A percentile compares a stretch with the other conserved stretches of the same genome.
These are phyloP conservation scores for Macropis europaea DNA, from an alignment of 2,888 invertebrate genomes.

Conservation along the genomic window DNA sequence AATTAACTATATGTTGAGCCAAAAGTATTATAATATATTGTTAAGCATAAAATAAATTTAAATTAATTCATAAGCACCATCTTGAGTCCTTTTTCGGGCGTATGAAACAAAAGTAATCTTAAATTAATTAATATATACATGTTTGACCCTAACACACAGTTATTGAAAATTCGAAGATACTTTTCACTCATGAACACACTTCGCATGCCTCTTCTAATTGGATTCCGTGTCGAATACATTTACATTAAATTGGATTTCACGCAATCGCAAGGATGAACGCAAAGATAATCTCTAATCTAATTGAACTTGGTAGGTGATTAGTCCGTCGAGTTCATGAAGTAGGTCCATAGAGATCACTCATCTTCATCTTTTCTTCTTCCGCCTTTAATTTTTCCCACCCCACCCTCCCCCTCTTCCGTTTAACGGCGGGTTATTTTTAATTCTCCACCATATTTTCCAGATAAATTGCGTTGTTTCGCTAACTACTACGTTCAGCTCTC, in stretches of 20 bases:
- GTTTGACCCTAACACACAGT: background rate
- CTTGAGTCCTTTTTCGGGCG: no score
- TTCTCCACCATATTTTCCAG: background rate
- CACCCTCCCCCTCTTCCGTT: background rate
- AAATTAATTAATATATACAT: no score
- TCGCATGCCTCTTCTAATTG: conserved; percentile 53
- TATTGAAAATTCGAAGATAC: background rate
- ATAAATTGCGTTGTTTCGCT: no score
- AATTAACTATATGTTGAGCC: no score
- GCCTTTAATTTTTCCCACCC: background rate
- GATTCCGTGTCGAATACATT: conserved; percentile 69
- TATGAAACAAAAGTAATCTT: no score
- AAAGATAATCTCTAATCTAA: conserved; percentile 59
- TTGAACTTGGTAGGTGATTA: conserved; percentile 48
- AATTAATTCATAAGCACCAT: no score
- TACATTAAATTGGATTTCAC: conserved; percentile 67
- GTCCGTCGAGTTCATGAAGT: conserved; percentile 37
- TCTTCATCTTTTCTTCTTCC: background rate
- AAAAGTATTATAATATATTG: no score
- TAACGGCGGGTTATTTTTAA: background rate
- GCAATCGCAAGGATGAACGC: conserved; percentile 42
- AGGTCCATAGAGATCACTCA: background rate
- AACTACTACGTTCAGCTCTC: no score
- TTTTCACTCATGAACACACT: background rate
- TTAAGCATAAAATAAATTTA: no score